Percentiles rank a stretch among this genome's conserved stretches.
Evolutionary conservation across 2,797 vertebrate species (phyloP).

Genomic region (Tenualosa thibaudeaui): DNA sequence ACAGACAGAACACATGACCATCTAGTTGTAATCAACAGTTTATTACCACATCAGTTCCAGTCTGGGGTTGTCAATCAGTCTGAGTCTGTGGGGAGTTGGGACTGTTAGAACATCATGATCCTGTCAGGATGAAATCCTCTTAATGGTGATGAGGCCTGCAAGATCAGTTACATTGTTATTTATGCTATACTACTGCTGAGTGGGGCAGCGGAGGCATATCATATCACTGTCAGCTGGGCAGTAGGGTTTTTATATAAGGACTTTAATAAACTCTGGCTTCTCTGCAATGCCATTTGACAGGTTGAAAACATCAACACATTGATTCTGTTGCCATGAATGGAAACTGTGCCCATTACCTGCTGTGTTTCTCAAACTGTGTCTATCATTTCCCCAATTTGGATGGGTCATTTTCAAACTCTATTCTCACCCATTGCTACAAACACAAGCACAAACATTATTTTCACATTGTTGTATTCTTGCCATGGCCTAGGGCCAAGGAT

Average conservation of each 20-base stretch:
- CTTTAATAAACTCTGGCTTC: neutral
- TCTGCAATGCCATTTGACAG: neutral
- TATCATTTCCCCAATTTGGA: too few species aligned
- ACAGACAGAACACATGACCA: neutral
- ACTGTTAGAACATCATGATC: too few species aligned
- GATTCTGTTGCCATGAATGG: neutral
- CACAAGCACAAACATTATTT: too few species aligned
- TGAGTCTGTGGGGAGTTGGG: neutral
- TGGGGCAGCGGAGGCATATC: neutral
- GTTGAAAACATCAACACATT: neutral
- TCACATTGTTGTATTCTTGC: too few species aligned
- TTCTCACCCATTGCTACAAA: too few species aligned
- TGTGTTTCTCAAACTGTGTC: too few species aligned
- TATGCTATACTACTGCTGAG: too few species aligned
- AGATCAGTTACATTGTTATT: too few species aligned
- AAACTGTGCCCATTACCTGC: neutral
- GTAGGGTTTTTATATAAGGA: neutral
- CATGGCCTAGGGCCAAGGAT: too few species aligned
- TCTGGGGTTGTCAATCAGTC: neutral
- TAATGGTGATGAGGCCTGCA: too few species aligned
- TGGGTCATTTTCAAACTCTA: too few species aligned
- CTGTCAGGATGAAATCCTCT: too few species aligned
- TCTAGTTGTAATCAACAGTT: neutral
- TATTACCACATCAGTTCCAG: neutral
- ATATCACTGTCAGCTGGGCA: neutral